Evolutionary conservation across 2,888 invertebrate genomes (phyloP), one percentile per base, ranked within the genome.

Genomic region (Pyrochroa serraticornis): DNA sequence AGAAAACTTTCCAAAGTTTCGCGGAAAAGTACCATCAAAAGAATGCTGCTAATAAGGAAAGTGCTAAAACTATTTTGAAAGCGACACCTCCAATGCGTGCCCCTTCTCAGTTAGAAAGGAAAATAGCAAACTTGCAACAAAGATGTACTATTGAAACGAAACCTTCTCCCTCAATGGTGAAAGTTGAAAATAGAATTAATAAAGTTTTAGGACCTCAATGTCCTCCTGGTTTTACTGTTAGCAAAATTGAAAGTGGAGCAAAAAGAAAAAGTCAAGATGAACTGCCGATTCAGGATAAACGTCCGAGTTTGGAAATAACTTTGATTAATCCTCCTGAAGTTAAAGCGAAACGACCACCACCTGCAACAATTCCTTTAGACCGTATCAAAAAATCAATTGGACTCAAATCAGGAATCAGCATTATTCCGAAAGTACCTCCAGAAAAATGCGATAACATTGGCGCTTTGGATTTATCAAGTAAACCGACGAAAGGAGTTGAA

Each of bases 311-410:
- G 47, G 79, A 79, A 60, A 79, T 80, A 44, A 79, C 79, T 0
- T 63, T 78, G 8, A 77, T 79, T 9, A 75, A 74, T 48, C 77
- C 76, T 32, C 48, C 53, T 32, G 32, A 34, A 12, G 8, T 44
- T 22, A 58, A 51, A 41, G 35, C 39, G 5, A 81, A 81, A 67
- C 71, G 83, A 50, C 81, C 84, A 2, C 81, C 82, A 55, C 84
- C 84, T 13, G 81, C 83, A 6, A 83, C 84, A 1, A 82, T 83
- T 35, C 82, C 83, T 0, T 64, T 84, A 63, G 81, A 82, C 32
- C 77, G 81, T 60, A 80, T 80, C 8, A 82, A 82, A 67, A 81
- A 81, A 64, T 74, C 78, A 7, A 71, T 72, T 6, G 75, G 71
- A 53, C 35, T 72, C 32, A 71, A 74, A 53, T 69, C 75, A 1